Conservation (phyloP, 2,113 vertebrate genomes). For the Dendrocopos noguchii region DNA sequence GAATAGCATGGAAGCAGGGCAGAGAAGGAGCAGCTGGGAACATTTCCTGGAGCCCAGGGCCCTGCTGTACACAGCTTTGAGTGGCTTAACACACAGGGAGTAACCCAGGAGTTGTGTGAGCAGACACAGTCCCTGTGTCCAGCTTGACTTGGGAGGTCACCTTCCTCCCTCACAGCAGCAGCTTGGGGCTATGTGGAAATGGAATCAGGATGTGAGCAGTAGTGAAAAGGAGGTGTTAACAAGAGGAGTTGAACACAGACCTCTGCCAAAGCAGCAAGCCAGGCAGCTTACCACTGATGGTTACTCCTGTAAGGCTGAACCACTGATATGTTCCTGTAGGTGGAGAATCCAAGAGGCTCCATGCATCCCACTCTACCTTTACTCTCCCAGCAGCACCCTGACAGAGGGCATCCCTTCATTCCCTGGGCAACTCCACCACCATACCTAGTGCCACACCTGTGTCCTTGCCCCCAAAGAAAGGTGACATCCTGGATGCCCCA, state of each 20-base stretch:
- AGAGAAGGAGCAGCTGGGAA: not conserved
- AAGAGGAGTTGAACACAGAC: not conserved
- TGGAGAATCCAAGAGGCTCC: not conserved
- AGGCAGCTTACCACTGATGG: not conserved
- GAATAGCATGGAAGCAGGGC: not conserved
- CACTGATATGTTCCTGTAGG: not conserved
- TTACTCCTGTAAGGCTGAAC: accelerated
- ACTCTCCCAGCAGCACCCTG: not conserved
- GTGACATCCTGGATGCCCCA: accelerated
- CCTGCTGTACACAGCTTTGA: not conserved
- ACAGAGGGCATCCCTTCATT: not conserved
- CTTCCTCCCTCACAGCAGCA: accelerated
- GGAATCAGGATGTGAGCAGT: accelerated
- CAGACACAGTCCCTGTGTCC: not conserved
- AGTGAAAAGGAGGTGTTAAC: accelerated
- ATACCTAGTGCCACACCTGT: accelerated
- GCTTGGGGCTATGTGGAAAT: accelerated
- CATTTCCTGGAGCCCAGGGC: not conserved
- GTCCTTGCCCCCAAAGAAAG: not conserved
- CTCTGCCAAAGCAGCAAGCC: accelerated
- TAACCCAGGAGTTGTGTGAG: accelerated
- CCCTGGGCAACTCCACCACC: not conserved
- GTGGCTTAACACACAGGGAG: not conserved
- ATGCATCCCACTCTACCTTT: not conserved
- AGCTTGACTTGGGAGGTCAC: not conserved